A percentile compares a stretch with the other conserved stretches of the same genome.
Conservation (phyloP, 2,113 vertebrate species). For the Fulica atra region DNA sequence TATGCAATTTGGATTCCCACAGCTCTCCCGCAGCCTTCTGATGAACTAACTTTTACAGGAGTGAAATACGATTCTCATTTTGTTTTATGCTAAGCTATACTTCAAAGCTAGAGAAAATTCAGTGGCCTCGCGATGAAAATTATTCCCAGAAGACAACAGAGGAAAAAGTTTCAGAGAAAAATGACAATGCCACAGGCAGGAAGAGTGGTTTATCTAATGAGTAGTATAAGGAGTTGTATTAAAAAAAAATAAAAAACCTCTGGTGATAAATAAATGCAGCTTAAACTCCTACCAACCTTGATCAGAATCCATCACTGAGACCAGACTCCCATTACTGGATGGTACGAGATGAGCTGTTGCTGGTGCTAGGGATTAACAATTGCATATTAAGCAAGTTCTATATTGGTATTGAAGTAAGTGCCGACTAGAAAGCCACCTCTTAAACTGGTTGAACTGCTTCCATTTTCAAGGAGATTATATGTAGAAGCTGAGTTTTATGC, state of each 20-base stretch:
- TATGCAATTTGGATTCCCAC: not conserved
- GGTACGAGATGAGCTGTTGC: not conserved
- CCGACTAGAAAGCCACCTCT: not conserved
- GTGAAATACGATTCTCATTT: not conserved
- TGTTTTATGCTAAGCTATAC: not conserved
- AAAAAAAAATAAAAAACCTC: not conserved
- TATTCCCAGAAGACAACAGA: not conserved
- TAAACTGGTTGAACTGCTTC: not conserved
- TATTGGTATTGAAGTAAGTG: accelerated
- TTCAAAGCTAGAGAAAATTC: not conserved
- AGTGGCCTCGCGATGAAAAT: not conserved
- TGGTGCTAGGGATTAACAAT: not conserved
- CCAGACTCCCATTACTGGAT: not conserved
- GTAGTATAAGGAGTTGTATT: not conserved
- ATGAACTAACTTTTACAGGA: not conserved
- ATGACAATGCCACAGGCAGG: not conserved
- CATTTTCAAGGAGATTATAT: not conserved
- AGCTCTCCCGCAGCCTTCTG: not conserved
- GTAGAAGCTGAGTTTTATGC: not conserved
- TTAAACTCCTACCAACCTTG: not conserved
- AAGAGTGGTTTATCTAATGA: not conserved
- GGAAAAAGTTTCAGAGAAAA: not conserved
- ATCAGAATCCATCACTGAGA: not conserved
- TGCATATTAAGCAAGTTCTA: not conserved
- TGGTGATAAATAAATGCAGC: not conserved